Conservation (phyloP, 1,140 invertebrate species). For the Maniola jurtina region DNA sequence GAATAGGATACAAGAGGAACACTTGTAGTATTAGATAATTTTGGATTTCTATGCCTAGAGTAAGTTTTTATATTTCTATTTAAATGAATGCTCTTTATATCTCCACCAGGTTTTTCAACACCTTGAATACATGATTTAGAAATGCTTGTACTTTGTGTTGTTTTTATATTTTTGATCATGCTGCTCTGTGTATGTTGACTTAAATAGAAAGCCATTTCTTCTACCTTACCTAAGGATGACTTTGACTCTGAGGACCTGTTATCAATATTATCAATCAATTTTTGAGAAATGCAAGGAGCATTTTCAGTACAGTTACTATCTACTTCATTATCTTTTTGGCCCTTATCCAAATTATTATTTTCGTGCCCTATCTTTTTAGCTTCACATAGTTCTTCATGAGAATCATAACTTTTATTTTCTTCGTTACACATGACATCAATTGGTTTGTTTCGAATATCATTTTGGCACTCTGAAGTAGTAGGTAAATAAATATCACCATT, state of each 20-base stretch:
- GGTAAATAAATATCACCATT: not conserved
- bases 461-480: not conserved
- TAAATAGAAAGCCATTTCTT: constrained; percentile 1
- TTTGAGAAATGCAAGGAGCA: no score
- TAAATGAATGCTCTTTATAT: constrained; percentile 18
- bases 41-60: constrained; percentile 28
- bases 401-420: not conserved
- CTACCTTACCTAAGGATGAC: not conserved
- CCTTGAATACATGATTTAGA: constrained; percentile 64
- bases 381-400: not conserved
- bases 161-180: constrained; percentile 14
- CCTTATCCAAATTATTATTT: not conserved
- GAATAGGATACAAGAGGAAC: constrained; percentile 1
- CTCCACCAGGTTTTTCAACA: constrained; percentile 73
- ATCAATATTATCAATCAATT: not conserved
- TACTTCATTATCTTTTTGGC: not conserved
- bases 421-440: not conserved
- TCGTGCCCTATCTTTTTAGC: not conserved
- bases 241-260: not conserved
- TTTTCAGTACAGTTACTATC: no score
- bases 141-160: constrained; percentile 33
- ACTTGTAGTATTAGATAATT: constrained; percentile 13
- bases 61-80: constrained; percentile 33
- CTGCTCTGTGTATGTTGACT: not conserved
- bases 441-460: not conserved